phyloP scores from a whole-genome alignment of 2,113 vertebrate species.

The Caretta caretta region DNA sequence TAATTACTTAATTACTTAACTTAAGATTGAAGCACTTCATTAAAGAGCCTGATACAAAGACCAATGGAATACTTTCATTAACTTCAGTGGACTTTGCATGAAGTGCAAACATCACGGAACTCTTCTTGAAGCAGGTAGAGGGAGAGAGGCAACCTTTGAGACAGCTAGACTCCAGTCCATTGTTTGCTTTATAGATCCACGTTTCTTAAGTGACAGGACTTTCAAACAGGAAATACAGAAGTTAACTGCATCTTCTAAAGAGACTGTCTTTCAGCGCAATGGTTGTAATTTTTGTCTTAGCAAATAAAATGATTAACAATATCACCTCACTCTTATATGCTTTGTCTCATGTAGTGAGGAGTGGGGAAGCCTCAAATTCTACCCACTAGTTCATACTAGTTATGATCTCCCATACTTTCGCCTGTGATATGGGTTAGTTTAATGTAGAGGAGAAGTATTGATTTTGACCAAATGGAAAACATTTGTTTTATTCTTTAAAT shows the following conservation, averaged over 20 bases:
- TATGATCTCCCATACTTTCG: not conserved
- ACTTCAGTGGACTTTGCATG: not conserved
- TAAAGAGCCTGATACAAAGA: not conserved
- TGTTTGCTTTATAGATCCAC: not conserved
- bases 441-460: not conserved
- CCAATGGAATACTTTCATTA: not conserved
- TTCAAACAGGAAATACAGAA: not conserved
- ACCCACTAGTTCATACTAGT: not conserved
- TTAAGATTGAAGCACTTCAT: not conserved
- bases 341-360: not conserved
- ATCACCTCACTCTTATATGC: not conserved
- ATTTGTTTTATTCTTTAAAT: not conserved
- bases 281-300: not conserved
- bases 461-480: not conserved
- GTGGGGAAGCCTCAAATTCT: not conserved
- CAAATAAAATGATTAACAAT: not conserved
- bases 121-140: not conserved
- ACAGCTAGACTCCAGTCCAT: not conserved
- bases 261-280: not conserved
- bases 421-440: not conserved
- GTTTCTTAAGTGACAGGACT: not conserved
- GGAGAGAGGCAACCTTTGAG: not conserved
- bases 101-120: not conserved
- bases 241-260: not conserved
- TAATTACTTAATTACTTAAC: not conserved